A percentile compares a stretch with the other conserved stretches of the same genome.
Conservation (phyloP, 2,113 vertebrate genomes). For the Odocoileus hemionus region DNA sequence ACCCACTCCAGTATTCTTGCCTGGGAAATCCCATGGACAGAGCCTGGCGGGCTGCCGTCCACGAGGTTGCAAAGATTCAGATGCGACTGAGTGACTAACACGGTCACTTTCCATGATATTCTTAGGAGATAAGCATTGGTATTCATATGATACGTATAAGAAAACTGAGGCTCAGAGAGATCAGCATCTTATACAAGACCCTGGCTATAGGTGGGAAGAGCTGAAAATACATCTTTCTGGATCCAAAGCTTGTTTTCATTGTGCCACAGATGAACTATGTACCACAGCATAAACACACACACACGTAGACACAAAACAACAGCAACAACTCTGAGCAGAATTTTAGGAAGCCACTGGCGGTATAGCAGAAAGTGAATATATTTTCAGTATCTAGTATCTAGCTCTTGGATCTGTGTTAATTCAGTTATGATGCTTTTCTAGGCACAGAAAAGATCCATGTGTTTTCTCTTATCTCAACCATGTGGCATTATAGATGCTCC, state of each 20-base stretch:
- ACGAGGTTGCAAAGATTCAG: not conserved
- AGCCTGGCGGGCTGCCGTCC: not conserved
- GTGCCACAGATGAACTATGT: not conserved
- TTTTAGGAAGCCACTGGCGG: not conserved
- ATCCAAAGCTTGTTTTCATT: not conserved
- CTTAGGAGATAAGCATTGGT: not conserved
- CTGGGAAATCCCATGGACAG: not conserved
- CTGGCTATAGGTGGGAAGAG: not conserved
- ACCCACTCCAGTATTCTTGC: not conserved
- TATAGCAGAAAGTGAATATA: not conserved
- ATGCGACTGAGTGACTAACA: not conserved
- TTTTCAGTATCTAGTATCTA: not conserved
- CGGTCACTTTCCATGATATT: not conserved
- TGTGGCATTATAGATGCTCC: not conserved
- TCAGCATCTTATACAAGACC: not conserved
- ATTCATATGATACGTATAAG: not conserved
- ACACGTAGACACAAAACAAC: not conserved
- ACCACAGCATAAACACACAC: not conserved
- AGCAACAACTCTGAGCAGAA: not conserved
- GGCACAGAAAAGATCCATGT: rapidly evolving
- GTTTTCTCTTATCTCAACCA: not conserved
- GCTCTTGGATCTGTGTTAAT: not conserved
- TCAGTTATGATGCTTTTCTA: not conserved
- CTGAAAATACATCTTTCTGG: not conserved
- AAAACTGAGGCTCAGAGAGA: not conserved